A percentile compares a stretch with the other conserved stretches of the same genome.
Conservation (phyloP, 2,113 vertebrate genomes). For the Mandrillus leucophaeus region DNA sequence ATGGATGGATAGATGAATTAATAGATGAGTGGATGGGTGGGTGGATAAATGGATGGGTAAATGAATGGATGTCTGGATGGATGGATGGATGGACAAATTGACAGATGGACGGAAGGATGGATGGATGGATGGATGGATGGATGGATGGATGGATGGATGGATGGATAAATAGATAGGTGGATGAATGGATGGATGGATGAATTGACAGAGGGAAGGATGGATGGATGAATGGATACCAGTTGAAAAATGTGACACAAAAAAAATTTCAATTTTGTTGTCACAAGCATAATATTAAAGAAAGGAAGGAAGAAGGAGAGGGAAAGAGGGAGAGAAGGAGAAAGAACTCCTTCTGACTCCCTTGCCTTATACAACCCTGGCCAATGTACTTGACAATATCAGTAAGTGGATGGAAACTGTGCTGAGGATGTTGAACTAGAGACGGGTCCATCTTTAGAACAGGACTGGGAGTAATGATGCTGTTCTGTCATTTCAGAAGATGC, state of each 20-base stretch:
- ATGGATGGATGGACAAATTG: no score
- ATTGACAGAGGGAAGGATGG: neutral
- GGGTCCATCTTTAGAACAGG: neutral
- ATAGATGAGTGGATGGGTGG: fast-evolving
- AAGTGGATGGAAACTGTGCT: neutral
- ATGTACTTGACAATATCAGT: neutral
- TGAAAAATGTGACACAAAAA: neutral
- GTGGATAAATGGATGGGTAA: no score
- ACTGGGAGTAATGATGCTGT: neutral
- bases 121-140: neutral
- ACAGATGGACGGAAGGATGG: fast-evolving
- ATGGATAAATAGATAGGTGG: no score
- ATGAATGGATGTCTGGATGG: neutral
- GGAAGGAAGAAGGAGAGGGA: neutral
- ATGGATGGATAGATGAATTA: neutral
- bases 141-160: neutral
- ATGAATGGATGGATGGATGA: no score
- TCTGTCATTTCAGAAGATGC: neutral
- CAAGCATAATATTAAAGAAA: neutral
- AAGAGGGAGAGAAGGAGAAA: neutral
- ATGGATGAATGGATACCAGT: neutral
- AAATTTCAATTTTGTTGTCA: neutral
- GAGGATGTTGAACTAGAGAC: neutral
- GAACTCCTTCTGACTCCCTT: neutral
- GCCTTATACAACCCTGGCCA: fast-evolving